Evolutionary conservation across 2,888 invertebrate species (phyloP).

Genomic region (Eilema griseolum): DNA sequence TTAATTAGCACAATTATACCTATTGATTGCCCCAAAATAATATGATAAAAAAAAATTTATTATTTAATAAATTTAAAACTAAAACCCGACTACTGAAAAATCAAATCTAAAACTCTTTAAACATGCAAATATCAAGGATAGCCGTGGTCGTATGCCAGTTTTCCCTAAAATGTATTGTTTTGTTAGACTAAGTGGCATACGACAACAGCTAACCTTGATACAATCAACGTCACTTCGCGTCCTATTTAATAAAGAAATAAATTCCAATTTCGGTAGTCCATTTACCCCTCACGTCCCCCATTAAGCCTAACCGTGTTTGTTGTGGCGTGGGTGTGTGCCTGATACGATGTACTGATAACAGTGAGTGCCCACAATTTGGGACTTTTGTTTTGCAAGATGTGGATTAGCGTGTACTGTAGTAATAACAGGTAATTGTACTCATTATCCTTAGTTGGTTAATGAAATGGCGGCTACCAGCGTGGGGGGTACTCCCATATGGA

Average conservation of each 20-base stretch:
- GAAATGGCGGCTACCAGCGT: background rate
- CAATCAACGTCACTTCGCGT: too few relatives aligned
- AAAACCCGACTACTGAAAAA: too few relatives aligned
- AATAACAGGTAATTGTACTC: conserved; percentile 12
- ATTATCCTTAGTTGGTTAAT: conserved; percentile 13
- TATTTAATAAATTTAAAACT: too few relatives aligned
- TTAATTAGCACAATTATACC: too few relatives aligned
- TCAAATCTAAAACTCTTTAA: too few relatives aligned
- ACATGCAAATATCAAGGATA: too few relatives aligned
- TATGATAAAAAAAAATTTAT: too few relatives aligned
- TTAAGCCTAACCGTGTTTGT: conserved; percentile 13
- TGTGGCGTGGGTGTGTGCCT: conserved; percentile 38
- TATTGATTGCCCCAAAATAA: too few relatives aligned
- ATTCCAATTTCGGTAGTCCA: background rate
- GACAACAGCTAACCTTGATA: too few relatives aligned
- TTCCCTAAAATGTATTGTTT: too few relatives aligned
- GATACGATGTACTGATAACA: conserved; percentile 48
- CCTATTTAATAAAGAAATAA: background rate
- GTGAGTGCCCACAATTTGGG: conserved; percentile 13
- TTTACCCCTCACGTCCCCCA: conserved; percentile 1
- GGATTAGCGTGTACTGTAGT: conserved; percentile 5
- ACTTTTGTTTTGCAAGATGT: conserved; percentile 17
- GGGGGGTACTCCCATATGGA: background rate
- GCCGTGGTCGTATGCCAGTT: too few relatives aligned
- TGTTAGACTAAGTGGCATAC: too few relatives aligned